Conservation (phyloP, 2,888 invertebrate genomes). For the Blastobasis adustella region DNA sequence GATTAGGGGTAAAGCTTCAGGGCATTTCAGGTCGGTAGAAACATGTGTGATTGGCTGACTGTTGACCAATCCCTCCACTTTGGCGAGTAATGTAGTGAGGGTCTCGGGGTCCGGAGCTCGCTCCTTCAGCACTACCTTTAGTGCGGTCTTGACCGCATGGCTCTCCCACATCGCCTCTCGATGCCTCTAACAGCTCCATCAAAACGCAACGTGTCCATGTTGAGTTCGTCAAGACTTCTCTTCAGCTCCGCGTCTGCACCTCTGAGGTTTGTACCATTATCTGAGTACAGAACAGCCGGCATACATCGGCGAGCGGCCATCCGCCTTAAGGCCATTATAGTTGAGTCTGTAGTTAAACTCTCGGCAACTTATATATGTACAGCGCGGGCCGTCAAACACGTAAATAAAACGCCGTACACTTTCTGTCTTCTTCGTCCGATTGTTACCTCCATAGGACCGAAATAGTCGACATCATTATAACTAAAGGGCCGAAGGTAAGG, state of each 20-base stretch:
- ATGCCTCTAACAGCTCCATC: conserved; percentile 4
- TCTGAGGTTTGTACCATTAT: too few species aligned
- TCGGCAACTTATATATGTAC: conserved; percentile 8
- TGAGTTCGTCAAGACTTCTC: neutral
- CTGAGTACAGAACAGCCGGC: too few species aligned
- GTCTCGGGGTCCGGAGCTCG: conserved; percentile 9
- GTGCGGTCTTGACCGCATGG: conserved; percentile 8
- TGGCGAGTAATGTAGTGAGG: conserved; percentile 7
- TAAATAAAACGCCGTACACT: conserved; percentile 11
- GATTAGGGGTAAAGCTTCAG: conserved; percentile 28
- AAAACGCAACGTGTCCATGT: neutral
- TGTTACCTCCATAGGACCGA: too few species aligned
- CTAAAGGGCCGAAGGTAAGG: conserved; percentile 6
- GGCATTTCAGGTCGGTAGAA: conserved; percentile 10
- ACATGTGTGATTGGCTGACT: conserved; percentile 45
- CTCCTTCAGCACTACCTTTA: conserved; percentile 8
- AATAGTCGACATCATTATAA: conserved; percentile 4
- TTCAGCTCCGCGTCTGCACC: conserved; percentile 4
- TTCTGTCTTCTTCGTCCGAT: too few species aligned
- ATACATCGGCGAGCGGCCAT: too few species aligned
- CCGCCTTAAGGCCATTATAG: conserved; percentile 4
- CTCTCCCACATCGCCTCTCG: conserved; percentile 12
- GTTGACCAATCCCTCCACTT: conserved; percentile 11
- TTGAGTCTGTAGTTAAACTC: conserved; percentile 4
- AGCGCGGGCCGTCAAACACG: conserved; percentile 12